phyloP scores from a whole-genome alignment of 1,140 invertebrate species.

The Epicauta chinensis region DNA sequence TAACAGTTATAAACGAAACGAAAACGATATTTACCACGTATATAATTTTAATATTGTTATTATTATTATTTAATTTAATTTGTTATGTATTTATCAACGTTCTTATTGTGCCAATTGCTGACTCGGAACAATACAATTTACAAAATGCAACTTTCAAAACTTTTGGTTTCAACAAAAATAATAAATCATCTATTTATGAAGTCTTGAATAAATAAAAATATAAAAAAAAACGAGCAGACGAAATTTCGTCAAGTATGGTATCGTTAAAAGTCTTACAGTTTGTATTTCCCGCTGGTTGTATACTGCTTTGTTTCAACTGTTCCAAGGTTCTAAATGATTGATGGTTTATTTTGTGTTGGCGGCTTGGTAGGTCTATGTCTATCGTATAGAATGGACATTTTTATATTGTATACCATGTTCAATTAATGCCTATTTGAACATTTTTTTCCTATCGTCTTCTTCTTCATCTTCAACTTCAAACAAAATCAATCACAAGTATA shows the following conservation, averaged over 20 bases:
- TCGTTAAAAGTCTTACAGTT: conserved; percentile 37
- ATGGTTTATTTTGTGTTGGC: conserved; percentile 40
- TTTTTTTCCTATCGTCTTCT: too few species aligned
- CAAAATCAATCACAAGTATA: too few species aligned
- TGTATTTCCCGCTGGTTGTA: conserved; percentile 41
- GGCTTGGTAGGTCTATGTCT: conserved; percentile 37
- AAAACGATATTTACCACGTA: too few species aligned
- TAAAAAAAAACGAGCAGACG: conserved; percentile 28
- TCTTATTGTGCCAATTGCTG: too few species aligned
- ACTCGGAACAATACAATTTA: too few species aligned
- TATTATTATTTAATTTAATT: too few species aligned
- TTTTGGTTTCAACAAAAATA: too few species aligned
- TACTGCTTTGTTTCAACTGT: conserved; percentile 40
- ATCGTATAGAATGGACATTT: conserved; percentile 26
- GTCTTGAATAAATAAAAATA: conserved; percentile 35
- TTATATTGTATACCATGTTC: conserved; percentile 5
- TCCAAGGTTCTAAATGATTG: conserved; percentile 37
- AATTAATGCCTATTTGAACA: conserved; percentile 1
- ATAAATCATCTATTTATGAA: conserved; percentile 31
- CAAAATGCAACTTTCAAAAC: too few species aligned
- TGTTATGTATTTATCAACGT: too few species aligned
- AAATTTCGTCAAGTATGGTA: conserved; percentile 31
- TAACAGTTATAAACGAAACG: too few species aligned
- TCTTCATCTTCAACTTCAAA: too few species aligned
- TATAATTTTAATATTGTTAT: too few species aligned